Percentiles rank a stretch among this genome's conserved stretches.
These are phyloP conservation scores for Hassar affinis DNA, from an alignment of 2,113 vertebrate species.

Conservation along the genomic window DNA sequence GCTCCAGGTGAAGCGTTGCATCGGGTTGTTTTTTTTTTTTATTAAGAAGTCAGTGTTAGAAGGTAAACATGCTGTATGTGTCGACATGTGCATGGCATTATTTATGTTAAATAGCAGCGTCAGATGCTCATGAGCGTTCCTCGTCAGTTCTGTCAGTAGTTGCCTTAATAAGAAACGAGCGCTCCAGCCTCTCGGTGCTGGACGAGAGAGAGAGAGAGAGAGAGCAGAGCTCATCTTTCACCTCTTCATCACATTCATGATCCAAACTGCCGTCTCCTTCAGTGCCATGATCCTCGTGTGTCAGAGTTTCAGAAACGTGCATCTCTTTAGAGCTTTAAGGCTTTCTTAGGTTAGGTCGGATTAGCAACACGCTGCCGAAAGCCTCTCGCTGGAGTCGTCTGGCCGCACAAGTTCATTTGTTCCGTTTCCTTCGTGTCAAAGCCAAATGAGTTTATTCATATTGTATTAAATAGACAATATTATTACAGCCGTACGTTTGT, in stretches of 20 bases:
- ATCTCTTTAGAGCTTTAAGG: background rate
- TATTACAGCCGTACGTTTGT: background rate
- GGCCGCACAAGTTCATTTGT: conserved; percentile 3
- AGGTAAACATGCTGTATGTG: background rate
- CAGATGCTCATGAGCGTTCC: conserved; percentile 7
- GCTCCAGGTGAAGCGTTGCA: background rate
- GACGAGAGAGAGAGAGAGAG: background rate
- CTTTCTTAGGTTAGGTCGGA: background rate
- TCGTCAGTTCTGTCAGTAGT: background rate
- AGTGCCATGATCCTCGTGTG: conserved; percentile 34
- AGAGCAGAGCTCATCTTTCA: background rate
- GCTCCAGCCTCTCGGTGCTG: background rate
- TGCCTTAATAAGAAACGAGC: conserved; percentile 26
- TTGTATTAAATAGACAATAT: conserved; percentile 25
- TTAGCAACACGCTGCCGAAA: background rate
- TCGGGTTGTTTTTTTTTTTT: background rate
- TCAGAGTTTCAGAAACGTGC: background rate
- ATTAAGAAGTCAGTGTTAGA: conserved; percentile 37
- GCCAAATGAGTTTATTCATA: conserved; percentile 21
- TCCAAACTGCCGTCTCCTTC: conserved; percentile 54
- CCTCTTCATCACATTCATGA: background rate
- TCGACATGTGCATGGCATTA: background rate
- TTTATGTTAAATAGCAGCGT: background rate
- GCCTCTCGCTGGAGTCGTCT: background rate
- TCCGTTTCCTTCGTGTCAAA: background rate